Conservation (phyloP, 2,888 invertebrate genomes). For the Tromatobia lineatoria region DNA sequence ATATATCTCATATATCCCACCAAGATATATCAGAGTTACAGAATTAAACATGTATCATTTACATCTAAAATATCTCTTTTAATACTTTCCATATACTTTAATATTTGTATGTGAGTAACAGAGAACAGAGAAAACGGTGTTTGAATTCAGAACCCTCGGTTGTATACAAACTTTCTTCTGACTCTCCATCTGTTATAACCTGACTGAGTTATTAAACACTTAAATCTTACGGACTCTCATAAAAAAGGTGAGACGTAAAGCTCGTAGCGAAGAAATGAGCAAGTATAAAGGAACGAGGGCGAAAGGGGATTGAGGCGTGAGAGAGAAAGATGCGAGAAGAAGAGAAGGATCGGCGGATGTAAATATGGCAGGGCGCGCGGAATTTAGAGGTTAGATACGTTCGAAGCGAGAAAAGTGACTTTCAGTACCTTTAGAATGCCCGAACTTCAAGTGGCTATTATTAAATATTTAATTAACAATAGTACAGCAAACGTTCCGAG, state of each 20-base stretch:
- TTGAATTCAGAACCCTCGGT: neutral
- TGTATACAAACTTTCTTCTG: neutral
- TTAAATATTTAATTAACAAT: constrained; percentile 60
- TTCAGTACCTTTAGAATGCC: neutral
- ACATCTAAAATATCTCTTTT: no score
- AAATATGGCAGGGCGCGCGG: constrained; percentile 3
- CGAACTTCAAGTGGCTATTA: constrained; percentile 43
- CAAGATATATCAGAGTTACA: no score
- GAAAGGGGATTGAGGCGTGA: constrained; percentile 9
- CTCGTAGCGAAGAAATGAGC: constrained; percentile 35
- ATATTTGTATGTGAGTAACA: neutral
- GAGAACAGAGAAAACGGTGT: neutral
- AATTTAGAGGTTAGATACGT: constrained; percentile 12
- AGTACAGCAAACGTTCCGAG: constrained; percentile 45
- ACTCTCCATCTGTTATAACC: neutral
- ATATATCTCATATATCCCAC: no score
- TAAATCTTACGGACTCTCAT: constrained; percentile 74
- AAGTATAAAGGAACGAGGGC: constrained; percentile 16
- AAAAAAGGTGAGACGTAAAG: constrained; percentile 57
- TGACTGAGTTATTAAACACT: constrained; percentile 78
- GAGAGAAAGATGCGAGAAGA: neutral
- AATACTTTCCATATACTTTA: neutral
- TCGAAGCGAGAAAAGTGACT: neutral
- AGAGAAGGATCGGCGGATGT: neutral
- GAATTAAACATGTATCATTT: no score